Evolutionary conservation across 2,888 invertebrate genomes (phyloP), one percentile per base, ranked within the genome.

Genomic region (Eustalomyia histrio): DNA sequence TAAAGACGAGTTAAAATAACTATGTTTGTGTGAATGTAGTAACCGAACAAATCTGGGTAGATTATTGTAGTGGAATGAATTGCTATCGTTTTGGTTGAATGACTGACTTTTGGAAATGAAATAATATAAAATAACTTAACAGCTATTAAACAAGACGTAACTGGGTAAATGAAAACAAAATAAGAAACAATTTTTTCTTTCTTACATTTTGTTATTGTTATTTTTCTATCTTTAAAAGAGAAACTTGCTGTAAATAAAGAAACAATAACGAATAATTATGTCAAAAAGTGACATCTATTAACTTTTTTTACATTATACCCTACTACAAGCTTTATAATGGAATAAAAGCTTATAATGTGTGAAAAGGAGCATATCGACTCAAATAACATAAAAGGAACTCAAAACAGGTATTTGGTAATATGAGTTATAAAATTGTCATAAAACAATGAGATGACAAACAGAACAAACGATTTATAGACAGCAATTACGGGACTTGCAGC

Each of bases 161-260:
- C 76, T 78, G 55, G 61, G 72, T 57, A 79, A 73, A 79, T 79
- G 63, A 73, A 68, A 73, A 79, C 72, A 68, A 73, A 73, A 73
- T 73, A 58, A 63, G 55, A 72, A 65, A 72, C 33, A 50, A 29
- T 16, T 65, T 67, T 76, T 64, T 76, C 35, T 60, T 71, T 72
- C 64, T 60, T 71, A 60, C n/a, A 29, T 35, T 57, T 29, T 64
- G 63, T 76, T 63, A 12, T 55, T 55, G 17, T 55, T 55, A 29
- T 39, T 58, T 24, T 52, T 29, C 29, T 6, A 52, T 10, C 52
- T 65, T 33, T 53, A 63, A 79, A 73, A 79, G 79, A 79, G 79
- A 79, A 73, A 79, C 63, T 79, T 79, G 73, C 73, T 79, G 18
- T 57, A 63, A 55, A 73, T 50, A 16, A 16, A 63, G 47, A 16